Evolutionary conservation across 2,113 vertebrate genomes (phyloP).

Genomic region (Turdus rufiventris): DNA sequence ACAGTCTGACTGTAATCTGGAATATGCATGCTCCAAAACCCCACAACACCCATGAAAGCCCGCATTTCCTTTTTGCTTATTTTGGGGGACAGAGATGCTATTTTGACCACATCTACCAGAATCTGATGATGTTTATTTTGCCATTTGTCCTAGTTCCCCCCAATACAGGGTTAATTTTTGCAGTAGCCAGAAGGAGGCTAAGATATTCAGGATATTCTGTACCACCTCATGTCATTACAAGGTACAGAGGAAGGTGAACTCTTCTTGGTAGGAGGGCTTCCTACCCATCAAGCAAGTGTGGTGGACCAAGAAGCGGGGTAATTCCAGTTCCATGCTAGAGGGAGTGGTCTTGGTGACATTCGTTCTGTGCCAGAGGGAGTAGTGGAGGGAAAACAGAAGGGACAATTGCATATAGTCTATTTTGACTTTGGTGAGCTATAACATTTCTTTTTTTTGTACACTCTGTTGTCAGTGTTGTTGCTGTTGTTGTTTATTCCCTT

Average conservation of each 20-base stretch:
- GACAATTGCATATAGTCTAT: not conserved
- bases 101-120: not conserved
- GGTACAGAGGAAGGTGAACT: not conserved
- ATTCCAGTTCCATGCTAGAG: accelerated
- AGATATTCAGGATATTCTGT: not conserved
- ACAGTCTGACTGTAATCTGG: not conserved
- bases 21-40: not conserved
- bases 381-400: not conserved
- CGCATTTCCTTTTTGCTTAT: not conserved
- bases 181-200: not conserved
- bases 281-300: accelerated
- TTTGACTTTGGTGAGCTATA: not conserved
- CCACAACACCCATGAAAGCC: not conserved
- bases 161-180: not conserved
- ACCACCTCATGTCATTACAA: not conserved
- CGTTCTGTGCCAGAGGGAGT: not conserved
- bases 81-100: not conserved
- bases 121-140: accelerated
- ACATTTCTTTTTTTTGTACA: too few species aligned
- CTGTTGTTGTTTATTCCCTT: not conserved
- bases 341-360: not conserved
- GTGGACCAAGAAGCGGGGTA: accelerated
- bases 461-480: not conserved
- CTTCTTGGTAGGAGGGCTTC: not conserved
- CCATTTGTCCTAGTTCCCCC: not conserved